Percentiles rank a stretch among this genome's conserved stretches.
Conservation (phyloP, 2,888 invertebrate species). For the Sepiola atlantica region DNA sequence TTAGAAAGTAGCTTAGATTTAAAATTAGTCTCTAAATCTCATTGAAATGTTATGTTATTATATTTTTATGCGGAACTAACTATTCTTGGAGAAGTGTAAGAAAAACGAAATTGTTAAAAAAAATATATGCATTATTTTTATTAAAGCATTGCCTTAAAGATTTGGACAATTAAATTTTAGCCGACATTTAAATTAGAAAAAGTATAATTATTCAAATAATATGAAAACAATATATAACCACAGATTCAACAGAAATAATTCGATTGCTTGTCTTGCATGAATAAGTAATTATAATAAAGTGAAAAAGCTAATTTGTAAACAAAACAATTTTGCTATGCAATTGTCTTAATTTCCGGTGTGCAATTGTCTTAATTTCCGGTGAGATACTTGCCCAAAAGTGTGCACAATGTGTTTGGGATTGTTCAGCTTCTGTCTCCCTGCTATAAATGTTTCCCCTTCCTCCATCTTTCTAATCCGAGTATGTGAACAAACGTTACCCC, state of each 20-base stretch:
- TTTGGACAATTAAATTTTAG: neutral
- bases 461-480: neutral
- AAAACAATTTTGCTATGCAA: no score
- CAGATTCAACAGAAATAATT: no score
- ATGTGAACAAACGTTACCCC: neutral
- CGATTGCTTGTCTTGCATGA: no score
- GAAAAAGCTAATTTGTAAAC: no score
- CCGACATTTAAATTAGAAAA: no score
- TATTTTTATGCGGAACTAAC: no score
- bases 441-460: neutral
- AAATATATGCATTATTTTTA: neutral
- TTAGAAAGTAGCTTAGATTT: no score
- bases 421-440: neutral
- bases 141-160: neutral
- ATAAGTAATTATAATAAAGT: no score
- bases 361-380: neutral
- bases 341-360: neutral
- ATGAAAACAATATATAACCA: no score
- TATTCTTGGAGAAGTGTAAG: neutral
- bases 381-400: neutral
- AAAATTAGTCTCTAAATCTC: neutral
- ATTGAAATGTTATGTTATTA: neutral
- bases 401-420: constrained; percentile 12
- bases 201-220: no score
- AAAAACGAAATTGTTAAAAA: neutral